These are phyloP conservation scores for Drosophila littoralis DNA, from an alignment of 1,140 invertebrate species.

Conservation along the genomic window DNA sequence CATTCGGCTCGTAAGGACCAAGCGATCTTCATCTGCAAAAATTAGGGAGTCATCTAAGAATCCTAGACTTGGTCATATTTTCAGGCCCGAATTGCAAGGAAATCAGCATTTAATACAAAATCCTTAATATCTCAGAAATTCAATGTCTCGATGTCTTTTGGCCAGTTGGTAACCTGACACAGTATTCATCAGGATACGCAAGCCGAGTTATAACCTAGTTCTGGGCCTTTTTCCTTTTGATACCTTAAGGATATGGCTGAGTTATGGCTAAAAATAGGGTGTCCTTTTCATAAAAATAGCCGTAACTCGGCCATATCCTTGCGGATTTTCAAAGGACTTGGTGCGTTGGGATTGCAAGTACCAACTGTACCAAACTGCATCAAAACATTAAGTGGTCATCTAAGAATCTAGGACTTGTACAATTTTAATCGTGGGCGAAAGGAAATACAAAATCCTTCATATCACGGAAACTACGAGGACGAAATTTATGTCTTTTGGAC, in stretches of 20 bases:
- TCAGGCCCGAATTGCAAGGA: background rate
- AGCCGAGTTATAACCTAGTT: background rate
- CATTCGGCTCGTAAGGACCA: background rate
- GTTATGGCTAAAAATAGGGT: background rate
- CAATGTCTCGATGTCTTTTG: background rate
- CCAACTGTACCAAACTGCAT: background rate
- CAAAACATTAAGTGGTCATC: background rate
- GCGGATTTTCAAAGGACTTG: constrained; percentile 1
- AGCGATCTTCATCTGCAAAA: background rate
- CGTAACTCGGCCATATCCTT: background rate
- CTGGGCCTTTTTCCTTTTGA: too few species aligned
- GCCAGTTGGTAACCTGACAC: background rate
- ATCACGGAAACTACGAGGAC: too few species aligned
- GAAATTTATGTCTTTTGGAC: too few species aligned
- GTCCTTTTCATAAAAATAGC: background rate
- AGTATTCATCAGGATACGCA: background rate
- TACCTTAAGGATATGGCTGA: background rate
- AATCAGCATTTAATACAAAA: background rate
- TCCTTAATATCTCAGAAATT: background rate
- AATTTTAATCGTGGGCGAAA: too few species aligned
- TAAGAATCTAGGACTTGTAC: background rate
- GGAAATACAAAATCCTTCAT: too few species aligned
- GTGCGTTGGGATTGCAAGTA: background rate
- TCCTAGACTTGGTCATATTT: background rate
- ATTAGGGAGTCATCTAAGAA: background rate